Evolutionary conservation across 2,888 invertebrate genomes (phyloP), one percentile per base, ranked within the genome.

Genomic region (Noctua janthina): DNA sequence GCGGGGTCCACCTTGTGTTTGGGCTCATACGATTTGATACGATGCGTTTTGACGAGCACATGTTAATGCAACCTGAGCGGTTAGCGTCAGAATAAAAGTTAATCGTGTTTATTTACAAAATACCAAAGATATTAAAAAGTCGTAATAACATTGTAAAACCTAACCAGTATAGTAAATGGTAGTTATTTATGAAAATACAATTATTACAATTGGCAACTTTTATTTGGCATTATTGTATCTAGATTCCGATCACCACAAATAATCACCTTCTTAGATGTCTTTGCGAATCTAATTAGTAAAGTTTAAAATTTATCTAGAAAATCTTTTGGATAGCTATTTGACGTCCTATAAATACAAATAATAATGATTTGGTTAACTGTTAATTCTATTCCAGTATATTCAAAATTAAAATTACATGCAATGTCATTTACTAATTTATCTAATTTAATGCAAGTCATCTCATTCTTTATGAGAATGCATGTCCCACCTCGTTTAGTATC

Each of bases 341-440:
- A n/a, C 13, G 59, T 59, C 59, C n/a, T 59, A 64, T 64, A 64
- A 29, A 64, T 64, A 35, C 64, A 64, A 35, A 64, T 64, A 29
- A 64, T 64, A 7, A 64, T 64, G 35, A 64, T 64, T 64, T 64
- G 6, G 29, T 35, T 29, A 35, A 29, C 17, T 49, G 29, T 51
- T 35, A 70, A 29, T 51, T 35, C 29, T 51, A 70, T 51, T 70
- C 51, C 70, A 0, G 70, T 70, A 70, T 49, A 70, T 70, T 70
- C 51, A 70, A 70, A 51, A 70, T 70, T 70, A 51, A 70, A 70
- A 51, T 49, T 29, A 70, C 46, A 29, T 29, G 29, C 1, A 29
- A 29, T 29, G 29, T 68, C 46, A n/a, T 68, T 68, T 46, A 8
- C n/a, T 17, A 69, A 11, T 10, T 5, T 69, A 23, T 23, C 35